A percentile compares a stretch with the other conserved stretches of the same genome.
These are phyloP conservation scores for Heliconius eleuchia DNA, from an alignment of 1,140 invertebrate genomes.

Conservation along the genomic window DNA sequence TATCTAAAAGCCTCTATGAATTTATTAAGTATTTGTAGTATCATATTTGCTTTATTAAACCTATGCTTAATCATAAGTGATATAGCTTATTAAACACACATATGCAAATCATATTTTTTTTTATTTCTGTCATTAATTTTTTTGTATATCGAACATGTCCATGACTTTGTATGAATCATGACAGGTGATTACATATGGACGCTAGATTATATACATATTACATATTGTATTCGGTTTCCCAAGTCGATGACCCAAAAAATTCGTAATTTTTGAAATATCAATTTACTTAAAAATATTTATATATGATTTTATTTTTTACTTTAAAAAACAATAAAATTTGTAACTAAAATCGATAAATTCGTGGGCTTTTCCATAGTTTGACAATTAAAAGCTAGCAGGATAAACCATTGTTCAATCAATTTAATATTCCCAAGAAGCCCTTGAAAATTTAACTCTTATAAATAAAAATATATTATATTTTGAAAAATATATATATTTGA, in stretches of 20 bases:
- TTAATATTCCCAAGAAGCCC: too few species aligned
- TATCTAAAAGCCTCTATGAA: background rate
- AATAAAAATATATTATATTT: too few species aligned
- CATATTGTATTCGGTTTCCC: background rate
- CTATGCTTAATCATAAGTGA: background rate
- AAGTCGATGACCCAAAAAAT: conserved; percentile 5
- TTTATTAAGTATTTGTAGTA: background rate
- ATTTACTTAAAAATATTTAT: too few species aligned
- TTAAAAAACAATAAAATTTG: too few species aligned
- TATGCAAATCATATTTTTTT: background rate
- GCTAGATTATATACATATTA: background rate
- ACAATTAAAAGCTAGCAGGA: too few species aligned
- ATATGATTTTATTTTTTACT: too few species aligned
- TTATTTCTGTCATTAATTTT: background rate
- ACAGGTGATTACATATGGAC: background rate
- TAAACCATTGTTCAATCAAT: too few species aligned
- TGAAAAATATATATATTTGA: too few species aligned
- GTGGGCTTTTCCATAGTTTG: too few species aligned
- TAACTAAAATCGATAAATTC: too few species aligned
- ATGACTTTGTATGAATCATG: background rate
- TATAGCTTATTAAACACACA: background rate
- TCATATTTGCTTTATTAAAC: background rate
- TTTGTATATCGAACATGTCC: background rate
- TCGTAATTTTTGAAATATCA: background rate
- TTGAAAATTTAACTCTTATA: too few species aligned